Percentiles rank a stretch among this genome's conserved stretches.
Evolutionary conservation across 2,113 vertebrate genomes (phyloP).

Genomic region (Australoheros scitulus): DNA sequence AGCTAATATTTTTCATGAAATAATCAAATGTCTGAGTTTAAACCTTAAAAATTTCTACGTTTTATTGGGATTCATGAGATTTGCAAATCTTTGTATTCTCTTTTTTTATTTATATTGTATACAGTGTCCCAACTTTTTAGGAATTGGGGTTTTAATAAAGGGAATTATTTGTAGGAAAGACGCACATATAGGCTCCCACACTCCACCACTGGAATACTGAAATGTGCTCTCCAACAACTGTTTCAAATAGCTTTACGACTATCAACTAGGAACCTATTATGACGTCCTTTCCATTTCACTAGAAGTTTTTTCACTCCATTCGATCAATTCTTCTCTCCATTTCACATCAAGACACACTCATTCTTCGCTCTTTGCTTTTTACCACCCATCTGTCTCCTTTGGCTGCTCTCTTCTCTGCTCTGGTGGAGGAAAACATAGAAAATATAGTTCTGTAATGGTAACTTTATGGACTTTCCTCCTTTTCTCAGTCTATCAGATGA

Average conservation of each 20-base stretch:
- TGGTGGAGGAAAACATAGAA: slow-evolving; percentile 40
- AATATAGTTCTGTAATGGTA: slow-evolving; percentile 21
- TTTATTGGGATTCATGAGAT: fast-evolving
- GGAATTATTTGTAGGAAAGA: background rate
- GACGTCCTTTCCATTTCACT: slow-evolving; percentile 27
- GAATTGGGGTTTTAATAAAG: background rate
- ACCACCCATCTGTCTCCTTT: slow-evolving; percentile 48
- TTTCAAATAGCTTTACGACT: slow-evolving; percentile 28
- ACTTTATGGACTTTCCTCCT: slow-evolving; percentile 12
- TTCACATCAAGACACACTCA: slow-evolving; percentile 50
- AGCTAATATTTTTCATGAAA: background rate
- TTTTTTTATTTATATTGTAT: background rate
- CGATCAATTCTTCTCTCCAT: slow-evolving; percentile 46
- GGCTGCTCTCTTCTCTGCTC: slow-evolving; percentile 40
- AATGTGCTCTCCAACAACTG: slow-evolving; percentile 23
- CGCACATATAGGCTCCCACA: background rate
- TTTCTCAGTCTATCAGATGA: slow-evolving; percentile 34
- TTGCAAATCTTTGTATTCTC: background rate
- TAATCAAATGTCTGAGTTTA: background rate
- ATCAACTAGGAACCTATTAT: slow-evolving; percentile 40
- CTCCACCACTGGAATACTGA: background rate
- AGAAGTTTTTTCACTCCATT: slow-evolving; percentile 34
- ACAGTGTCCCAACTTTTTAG: background rate
- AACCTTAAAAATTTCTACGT: background rate
- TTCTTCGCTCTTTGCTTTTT: slow-evolving; percentile 48